Evolutionary conservation across 2,797 vertebrate genomes (phyloP).

Genomic region (Hemitrygon akajei): DNA sequence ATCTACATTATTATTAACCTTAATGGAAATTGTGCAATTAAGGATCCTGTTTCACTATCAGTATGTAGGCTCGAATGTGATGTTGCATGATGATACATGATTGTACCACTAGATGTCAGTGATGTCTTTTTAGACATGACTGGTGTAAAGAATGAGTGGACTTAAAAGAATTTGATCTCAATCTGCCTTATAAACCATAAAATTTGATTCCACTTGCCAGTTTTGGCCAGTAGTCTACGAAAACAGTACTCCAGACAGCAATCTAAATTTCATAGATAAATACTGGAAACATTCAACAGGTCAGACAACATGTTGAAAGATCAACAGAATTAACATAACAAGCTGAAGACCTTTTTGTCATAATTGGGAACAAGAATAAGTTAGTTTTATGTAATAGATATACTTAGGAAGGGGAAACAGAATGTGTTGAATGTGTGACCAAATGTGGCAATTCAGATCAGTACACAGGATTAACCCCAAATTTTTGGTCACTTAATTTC

Average conservation of each 20-base stretch:
- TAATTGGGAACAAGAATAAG: too few species aligned
- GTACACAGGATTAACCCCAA: too few species aligned
- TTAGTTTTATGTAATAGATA: too few species aligned
- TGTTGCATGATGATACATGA: not conserved
- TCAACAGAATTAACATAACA: too few species aligned
- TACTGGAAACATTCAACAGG: too few species aligned
- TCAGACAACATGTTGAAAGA: too few species aligned
- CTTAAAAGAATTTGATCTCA: not conserved
- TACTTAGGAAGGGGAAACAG: too few species aligned
- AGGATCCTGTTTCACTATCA: not conserved
- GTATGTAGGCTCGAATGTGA: not conserved
- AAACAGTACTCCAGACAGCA: not conserved
- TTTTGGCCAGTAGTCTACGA: not conserved
- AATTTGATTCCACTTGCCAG: not conserved
- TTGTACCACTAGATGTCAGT: constrained; percentile 28
- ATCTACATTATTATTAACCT: not conserved
- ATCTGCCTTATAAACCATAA: not conserved
- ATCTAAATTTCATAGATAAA: too few species aligned
- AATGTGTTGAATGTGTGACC: too few species aligned
- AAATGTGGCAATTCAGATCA: too few species aligned
- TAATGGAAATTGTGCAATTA: not conserved
- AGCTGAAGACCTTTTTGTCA: too few species aligned
- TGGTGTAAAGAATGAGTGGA: not conserved
- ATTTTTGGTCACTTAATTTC: too few species aligned
- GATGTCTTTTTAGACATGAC: not conserved